Conservation (phyloP, 2,888 invertebrate species). For the Drosophila barbarae region DNA sequence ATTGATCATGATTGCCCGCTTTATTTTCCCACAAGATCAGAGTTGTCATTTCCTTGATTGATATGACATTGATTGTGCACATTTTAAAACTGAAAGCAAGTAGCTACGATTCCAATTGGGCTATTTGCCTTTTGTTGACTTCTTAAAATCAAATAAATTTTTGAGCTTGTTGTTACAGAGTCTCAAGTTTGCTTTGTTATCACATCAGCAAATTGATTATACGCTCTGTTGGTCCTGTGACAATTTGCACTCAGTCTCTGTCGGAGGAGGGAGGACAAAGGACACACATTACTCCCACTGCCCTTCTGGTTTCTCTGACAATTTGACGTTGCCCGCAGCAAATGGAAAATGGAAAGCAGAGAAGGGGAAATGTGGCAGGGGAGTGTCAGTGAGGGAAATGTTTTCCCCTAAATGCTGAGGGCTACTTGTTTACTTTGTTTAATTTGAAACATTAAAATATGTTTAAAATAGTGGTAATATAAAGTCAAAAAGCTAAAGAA, state of each 20-base stretch:
- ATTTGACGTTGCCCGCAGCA: slow-evolving; percentile 40
- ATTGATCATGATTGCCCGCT: not conserved
- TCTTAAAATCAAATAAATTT: slow-evolving; percentile 12
- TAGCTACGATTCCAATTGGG: not conserved
- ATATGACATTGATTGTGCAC: not conserved
- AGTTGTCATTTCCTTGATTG: not conserved
- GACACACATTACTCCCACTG: slow-evolving; percentile 8
- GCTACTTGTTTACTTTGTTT: slow-evolving; percentile 26
- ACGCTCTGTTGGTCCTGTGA: slow-evolving; percentile 29
- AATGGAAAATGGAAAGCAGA: slow-evolving; percentile 5
- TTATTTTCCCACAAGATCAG: not conserved
- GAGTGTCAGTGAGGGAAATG: slow-evolving; percentile 19
- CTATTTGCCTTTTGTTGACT: not conserved
- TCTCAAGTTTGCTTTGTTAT: slow-evolving; percentile 30
- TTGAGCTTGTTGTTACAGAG: slow-evolving; percentile 9
- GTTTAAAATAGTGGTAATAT: too few relatives aligned
- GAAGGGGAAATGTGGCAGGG: slow-evolving; percentile 3
- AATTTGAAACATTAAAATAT: slow-evolving; percentile 5
- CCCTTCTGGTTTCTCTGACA: slow-evolving; percentile 26
- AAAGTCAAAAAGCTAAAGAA: not conserved
- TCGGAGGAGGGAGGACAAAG: not conserved
- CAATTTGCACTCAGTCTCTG: slow-evolving; percentile 22
- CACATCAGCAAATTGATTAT: slow-evolving; percentile 32
- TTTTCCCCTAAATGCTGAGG: slow-evolving; percentile 17
- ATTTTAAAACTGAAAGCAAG: not conserved